Evolutionary conservation across 2,888 invertebrate genomes (phyloP).

Genomic region (Lithophane socia): DNA sequence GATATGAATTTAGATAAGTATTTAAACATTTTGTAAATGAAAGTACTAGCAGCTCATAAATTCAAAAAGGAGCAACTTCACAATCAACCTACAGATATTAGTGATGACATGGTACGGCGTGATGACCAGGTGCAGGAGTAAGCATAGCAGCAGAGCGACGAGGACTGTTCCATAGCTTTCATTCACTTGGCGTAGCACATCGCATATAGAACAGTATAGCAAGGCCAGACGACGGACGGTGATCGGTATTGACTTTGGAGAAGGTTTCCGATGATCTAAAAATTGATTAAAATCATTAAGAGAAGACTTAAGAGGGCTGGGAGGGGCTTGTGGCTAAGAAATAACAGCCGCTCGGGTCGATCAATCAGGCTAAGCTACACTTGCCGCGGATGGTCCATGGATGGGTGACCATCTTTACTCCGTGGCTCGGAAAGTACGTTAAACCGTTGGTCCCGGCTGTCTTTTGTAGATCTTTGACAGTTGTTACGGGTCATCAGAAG

Average conservation of each 20-base stretch:
- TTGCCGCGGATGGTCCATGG: no score
- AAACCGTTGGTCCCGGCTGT: no score
- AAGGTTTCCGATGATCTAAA: conserved; percentile 22
- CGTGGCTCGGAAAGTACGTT: no score
- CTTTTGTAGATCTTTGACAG: no score
- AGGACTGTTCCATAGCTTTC: conserved; percentile 78
- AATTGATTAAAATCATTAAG: neutral
- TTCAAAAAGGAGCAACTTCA: neutral
- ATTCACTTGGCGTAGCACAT: conserved; percentile 81
- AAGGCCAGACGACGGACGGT: conserved; percentile 77
- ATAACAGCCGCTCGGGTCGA: no score
- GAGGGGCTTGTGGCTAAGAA: no score
- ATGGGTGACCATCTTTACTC: no score
- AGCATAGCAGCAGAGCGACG: conserved; percentile 80
- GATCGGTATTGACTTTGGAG: conserved; percentile 45
- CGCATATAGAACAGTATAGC: conserved; percentile 81
- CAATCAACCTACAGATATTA: conserved; percentile 71
- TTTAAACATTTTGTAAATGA: neutral
- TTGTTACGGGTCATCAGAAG: no score
- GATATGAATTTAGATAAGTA: neutral
- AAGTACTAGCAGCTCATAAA: conserved; percentile 31
- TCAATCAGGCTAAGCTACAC: no score
- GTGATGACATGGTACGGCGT: conserved; percentile 86
- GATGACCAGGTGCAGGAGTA: conserved; percentile 87
- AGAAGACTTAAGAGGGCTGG: neutral